A percentile compares a stretch with the other conserved stretches of the same genome.
Conservation (phyloP, 2,888 invertebrate genomes). For the Pasiphila rectangulata region DNA sequence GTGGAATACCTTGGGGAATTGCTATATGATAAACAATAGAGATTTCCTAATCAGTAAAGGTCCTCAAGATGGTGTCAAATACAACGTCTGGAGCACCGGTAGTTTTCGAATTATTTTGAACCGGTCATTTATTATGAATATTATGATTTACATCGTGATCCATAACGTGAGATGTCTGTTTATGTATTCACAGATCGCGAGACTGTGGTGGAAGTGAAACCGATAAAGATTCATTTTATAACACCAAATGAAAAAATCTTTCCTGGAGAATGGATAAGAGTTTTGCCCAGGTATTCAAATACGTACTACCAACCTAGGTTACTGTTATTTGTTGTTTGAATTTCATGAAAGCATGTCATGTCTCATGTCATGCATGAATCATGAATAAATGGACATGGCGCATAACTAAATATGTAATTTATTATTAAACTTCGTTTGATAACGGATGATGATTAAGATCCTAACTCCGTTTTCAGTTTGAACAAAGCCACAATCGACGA, state of each 20-base stretch:
- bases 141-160: too few relatives aligned
- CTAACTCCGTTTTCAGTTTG: slow-evolving; percentile 60
- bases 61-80: slow-evolving; percentile 59
- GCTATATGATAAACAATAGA: slow-evolving; percentile 66
- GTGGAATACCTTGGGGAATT: slow-evolving; percentile 61
- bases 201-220: slow-evolving; percentile 51
- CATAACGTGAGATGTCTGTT: too few relatives aligned
- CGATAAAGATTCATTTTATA: slow-evolving; percentile 60
- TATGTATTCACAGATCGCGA: slow-evolving; percentile 42
- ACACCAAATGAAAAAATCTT: slow-evolving; percentile 44
- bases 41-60: slow-evolving; percentile 55
- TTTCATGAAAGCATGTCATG: too few relatives aligned
- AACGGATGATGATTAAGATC: too few relatives aligned
- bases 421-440: too few relatives aligned
- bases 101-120: too few relatives aligned
- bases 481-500: slow-evolving; percentile 65
- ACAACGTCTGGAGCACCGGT: slow-evolving; percentile 49
- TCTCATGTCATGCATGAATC: too few relatives aligned
- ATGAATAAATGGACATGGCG: too few relatives aligned
- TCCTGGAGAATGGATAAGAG: slow-evolving; percentile 61
- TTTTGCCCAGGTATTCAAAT: slow-evolving; percentile 60
- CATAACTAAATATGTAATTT: too few relatives aligned
- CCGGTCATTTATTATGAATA: too few relatives aligned
- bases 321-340: too few relatives aligned
- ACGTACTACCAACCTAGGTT: too few relatives aligned